Evolutionary conservation across 2,113 vertebrate genomes (phyloP), one percentile per base, ranked within the genome.

Genomic region (Alligator sinensis): DNA sequence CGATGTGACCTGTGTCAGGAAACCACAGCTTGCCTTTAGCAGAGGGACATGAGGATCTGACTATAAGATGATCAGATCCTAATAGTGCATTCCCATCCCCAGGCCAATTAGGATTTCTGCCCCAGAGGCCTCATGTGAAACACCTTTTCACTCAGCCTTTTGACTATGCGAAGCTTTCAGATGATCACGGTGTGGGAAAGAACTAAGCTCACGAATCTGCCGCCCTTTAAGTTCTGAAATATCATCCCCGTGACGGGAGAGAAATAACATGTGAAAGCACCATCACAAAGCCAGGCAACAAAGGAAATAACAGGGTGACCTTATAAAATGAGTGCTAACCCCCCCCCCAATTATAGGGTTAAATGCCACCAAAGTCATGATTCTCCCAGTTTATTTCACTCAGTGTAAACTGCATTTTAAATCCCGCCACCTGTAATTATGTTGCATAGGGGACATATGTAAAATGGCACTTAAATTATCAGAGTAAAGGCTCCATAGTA

Each of bases 151-250:
- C 84, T 94, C 93, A 87, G 91, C 70, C 82, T 92, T 47, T 92
- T 93, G 95, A 74, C 93, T 90, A 3, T 83, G 93, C 94, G 90
- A 94, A 94, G 94, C 87, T 93, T 77, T 90, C 95, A 97, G 96
- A 92, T 87, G 89, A 92, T 95, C 90, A 74, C 77, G 82, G 92
- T 94, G 72, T 89, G 88, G 88, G 81, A 93, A 96, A 95, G 95
- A 93, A 93, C 84, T 91, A 84, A 79, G 74, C 92, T 96, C 89
- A 87, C 76, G 90, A 76, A 94, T 92, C 94, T 92, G 25, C 84
- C 2, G 55, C 90, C 91, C 82, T 95, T 96, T 94, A 92, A 91
- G 72, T 90, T 96, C 94, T 2, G 6, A 94, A 95, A 95, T 96
- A 96, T 89, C 96, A 87, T 94, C 82, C 94, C 81, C 95, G 84